Conservation (phyloP, 2,888 invertebrate species). For the Polydrusus tereticollis region DNA sequence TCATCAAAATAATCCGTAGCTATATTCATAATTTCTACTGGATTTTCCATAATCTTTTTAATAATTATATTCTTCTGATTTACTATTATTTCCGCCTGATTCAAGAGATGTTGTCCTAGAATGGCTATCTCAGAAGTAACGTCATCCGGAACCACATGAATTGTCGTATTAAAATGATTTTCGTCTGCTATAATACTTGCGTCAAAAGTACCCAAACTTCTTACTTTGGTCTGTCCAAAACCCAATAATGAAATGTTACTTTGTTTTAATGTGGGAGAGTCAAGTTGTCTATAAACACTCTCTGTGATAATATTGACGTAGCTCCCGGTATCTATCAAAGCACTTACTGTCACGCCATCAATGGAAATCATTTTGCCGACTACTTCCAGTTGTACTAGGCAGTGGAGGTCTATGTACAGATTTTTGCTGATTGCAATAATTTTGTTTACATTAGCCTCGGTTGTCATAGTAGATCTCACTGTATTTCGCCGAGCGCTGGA, state of each 20-base stretch:
- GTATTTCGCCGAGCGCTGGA: too few species aligned
- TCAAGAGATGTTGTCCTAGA: constrained; percentile 44
- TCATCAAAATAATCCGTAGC: constrained; percentile 7
- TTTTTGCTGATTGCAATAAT: too few species aligned
- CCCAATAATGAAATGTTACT: constrained; percentile 33
- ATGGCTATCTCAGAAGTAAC: too few species aligned
- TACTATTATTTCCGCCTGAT: constrained; percentile 46
- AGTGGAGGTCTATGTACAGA: too few species aligned
- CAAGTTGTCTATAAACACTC: neutral
- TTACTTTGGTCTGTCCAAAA: constrained; percentile 33
- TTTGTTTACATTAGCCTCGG: too few species aligned
- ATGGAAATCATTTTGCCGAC: too few species aligned
- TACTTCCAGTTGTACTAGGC: too few species aligned
- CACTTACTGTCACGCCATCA: constrained; percentile 14
- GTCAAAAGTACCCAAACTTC: too few species aligned
- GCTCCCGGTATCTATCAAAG: constrained; percentile 50
- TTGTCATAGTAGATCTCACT: too few species aligned
- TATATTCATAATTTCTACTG: neutral
- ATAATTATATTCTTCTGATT: constrained; percentile 12
- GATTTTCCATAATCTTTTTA: constrained; percentile 12
- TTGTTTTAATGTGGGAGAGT: neutral
- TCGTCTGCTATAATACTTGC: too few species aligned
- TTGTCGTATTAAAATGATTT: too few species aligned
- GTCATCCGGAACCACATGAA: too few species aligned
- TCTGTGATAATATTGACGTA: constrained; percentile 43